These are phyloP conservation scores for Sepioteuthis lessoniana DNA, from an alignment of 2,888 invertebrate genomes.

Conservation along the genomic window DNA sequence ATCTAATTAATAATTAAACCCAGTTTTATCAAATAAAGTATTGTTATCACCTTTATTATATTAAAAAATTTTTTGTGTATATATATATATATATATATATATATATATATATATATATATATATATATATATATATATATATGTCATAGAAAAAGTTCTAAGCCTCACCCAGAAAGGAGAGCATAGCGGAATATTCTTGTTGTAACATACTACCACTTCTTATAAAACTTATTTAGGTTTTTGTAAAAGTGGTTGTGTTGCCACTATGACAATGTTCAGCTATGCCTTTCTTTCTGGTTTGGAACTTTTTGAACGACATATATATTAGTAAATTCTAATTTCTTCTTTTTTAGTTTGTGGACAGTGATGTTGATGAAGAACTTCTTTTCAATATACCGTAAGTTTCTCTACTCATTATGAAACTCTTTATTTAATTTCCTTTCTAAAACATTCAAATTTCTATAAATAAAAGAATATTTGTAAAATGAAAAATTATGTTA, in stretches of 20 bases:
- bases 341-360: slow-evolving; percentile 84
- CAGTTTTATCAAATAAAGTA: not conserved
- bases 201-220: too few relatives aligned
- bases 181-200: too few relatives aligned
- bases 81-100: too few relatives aligned
- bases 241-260: too few relatives aligned
- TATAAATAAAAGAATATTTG: not conserved
- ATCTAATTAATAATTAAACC: not conserved
- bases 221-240: too few relatives aligned
- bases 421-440: not conserved
- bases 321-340: slow-evolving; percentile 1
- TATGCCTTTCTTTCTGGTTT: too few relatives aligned
- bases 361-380: slow-evolving; percentile 97
- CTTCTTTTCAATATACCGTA: slow-evolving; percentile 94
- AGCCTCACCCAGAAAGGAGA: too few relatives aligned
- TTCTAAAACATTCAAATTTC: slow-evolving; percentile 23
- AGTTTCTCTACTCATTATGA: slow-evolving; percentile 68
- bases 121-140: too few relatives aligned
- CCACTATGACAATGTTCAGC: too few relatives aligned
- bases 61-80: not conserved
- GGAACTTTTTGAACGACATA: too few relatives aligned
- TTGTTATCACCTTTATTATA: not conserved
- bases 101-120: too few relatives aligned
- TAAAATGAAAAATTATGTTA: not conserved
- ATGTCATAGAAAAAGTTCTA: too few relatives aligned